Conservation (phyloP, 2,888 invertebrate species). For the Hetaerina titia region DNA sequence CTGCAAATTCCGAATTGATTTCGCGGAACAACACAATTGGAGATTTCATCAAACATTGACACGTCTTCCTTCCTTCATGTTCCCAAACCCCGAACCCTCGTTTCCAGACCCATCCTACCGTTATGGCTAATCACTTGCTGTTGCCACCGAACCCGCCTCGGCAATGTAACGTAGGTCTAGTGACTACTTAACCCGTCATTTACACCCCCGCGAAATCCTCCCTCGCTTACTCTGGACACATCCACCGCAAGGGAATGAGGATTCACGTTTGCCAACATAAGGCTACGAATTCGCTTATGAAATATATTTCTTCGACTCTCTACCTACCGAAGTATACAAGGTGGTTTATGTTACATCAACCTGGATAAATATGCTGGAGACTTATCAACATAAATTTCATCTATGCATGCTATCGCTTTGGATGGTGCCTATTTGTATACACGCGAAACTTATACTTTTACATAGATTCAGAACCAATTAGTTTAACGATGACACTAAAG, state of each 20-base stretch:
- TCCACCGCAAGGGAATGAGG: not conserved
- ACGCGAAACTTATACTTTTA: no score
- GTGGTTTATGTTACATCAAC: no score
- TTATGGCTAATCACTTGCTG: not conserved
- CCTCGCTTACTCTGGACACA: not conserved
- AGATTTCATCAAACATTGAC: constrained; percentile 54
- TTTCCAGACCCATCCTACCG: not conserved
- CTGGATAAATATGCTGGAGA: no score
- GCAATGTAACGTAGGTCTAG: not conserved
- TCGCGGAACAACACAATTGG: not conserved
- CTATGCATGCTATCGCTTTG: no score
- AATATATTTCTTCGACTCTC: not conserved
- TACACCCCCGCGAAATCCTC: not conserved
- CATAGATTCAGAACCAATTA: no score
- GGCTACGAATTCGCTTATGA: not conserved
- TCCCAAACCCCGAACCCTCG: not conserved
- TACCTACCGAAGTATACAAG: no score
- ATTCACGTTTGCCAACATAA: not conserved
- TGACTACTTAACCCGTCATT: constrained; percentile 6
- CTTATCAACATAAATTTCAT: no score
- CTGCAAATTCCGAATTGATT: constrained; percentile 45
- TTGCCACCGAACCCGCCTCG: not conserved
- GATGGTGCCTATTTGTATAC: no score
- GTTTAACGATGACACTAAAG: no score
- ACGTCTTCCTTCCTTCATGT: constrained; percentile 34